phyloP scores from a whole-genome alignment of 2,888 invertebrate species.

The Epinotia ramella region DNA sequence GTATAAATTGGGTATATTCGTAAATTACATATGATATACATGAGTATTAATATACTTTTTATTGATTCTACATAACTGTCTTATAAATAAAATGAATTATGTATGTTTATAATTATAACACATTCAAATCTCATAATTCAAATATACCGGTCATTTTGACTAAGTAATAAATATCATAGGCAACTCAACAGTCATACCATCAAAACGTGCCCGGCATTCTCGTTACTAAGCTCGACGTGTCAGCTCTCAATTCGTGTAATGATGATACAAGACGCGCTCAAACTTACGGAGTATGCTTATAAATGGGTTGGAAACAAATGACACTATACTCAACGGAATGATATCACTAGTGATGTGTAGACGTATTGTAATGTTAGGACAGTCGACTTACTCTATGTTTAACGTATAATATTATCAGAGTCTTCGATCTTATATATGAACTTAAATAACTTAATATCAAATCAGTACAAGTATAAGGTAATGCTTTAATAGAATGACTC shows the following conservation, averaged over 20 bases:
- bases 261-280: conserved; percentile 18
- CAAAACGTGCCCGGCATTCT: conserved; percentile 4
- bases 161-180: neutral
- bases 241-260: conserved; percentile 24
- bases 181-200: neutral
- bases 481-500: neutral
- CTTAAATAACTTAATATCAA: conserved; percentile 16
- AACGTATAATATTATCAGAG: conserved; percentile 5
- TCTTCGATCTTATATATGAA: neutral
- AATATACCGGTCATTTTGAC: neutral
- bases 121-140: neutral
- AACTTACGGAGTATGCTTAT: conserved; percentile 4
- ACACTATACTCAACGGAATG: conserved; percentile 10
- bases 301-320: conserved; percentile 27
- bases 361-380: neutral
- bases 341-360: neutral
- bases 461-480: conserved; percentile 19
- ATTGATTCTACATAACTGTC: neutral
- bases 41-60: neutral
- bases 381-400: conserved; percentile 2
- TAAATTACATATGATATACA: neutral
- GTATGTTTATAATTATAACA: neutral
- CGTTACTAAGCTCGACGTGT: conserved; percentile 23
- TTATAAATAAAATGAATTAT: neutral
- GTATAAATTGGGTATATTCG: neutral